phyloP scores from a whole-genome alignment of 2,113 vertebrate species.

The Platanista minor region DNA sequence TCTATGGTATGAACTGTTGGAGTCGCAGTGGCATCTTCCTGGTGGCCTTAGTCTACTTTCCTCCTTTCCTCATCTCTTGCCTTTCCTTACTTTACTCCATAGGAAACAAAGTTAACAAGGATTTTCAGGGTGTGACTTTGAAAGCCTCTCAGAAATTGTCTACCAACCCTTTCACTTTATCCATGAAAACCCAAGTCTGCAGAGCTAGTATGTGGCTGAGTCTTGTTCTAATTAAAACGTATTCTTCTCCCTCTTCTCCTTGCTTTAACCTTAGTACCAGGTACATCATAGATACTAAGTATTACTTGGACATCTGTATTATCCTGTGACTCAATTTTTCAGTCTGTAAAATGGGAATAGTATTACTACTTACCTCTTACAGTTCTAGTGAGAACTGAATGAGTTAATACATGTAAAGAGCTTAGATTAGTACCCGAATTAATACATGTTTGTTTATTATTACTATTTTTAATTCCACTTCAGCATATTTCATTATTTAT shows the following conservation, averaged over 20 bases:
- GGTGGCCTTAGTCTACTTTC: not conserved
- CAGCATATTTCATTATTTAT: not conserved
- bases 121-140: not conserved
- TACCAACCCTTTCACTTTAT: not conserved
- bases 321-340: not conserved
- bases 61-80: not conserved
- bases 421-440: not conserved
- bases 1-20: not conserved
- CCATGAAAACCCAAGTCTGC: not conserved
- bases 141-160: not conserved
- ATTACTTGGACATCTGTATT: not conserved
- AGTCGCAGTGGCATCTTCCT: not conserved
- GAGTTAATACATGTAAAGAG: not conserved
- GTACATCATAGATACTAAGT: not conserved
- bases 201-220: not conserved
- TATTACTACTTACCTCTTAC: not conserved
- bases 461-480: not conserved
- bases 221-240: not conserved
- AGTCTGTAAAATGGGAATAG: not conserved
- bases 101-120: not conserved
- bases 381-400: not conserved
- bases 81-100: not conserved
- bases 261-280: not conserved
- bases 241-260: not conserved
- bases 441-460: not conserved